phyloP scores from a whole-genome alignment of 1,140 invertebrate genomes.

The Lasaia peninsularis region DNA sequence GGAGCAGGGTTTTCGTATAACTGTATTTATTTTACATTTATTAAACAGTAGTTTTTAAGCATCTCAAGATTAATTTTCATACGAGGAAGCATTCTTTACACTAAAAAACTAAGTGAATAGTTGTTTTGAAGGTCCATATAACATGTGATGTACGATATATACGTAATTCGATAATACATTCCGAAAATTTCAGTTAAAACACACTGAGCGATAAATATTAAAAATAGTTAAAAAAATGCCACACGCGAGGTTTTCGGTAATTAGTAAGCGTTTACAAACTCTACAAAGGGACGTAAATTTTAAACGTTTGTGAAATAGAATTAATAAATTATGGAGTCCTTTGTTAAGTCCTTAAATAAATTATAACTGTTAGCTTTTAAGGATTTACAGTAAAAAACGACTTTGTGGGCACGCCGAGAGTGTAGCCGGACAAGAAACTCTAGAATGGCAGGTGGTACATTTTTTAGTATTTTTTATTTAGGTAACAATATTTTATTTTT shows the following conservation, averaged over 20 bases:
- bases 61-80: too few relatives aligned
- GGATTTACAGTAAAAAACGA: neutral
- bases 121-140: neutral
- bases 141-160: neutral
- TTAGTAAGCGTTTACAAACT: neutral
- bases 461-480: too few relatives aligned
- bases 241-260: conserved; percentile 7
- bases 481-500: too few relatives aligned
- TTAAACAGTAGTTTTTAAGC: too few relatives aligned
- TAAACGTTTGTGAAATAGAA: neutral
- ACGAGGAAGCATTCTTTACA: too few relatives aligned
- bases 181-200: neutral
- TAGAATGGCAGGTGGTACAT: too few relatives aligned
- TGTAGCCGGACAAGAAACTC: too few relatives aligned
- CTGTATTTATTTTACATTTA: too few relatives aligned
- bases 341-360: neutral
- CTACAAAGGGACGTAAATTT: neutral
- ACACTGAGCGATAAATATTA: neutral
- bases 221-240: conserved; percentile 4
- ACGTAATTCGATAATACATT: neutral
- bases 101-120: too few relatives aligned
- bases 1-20: too few relatives aligned
- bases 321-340: neutral
- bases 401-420: too few relatives aligned
- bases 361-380: neutral